Percentiles rank a stretch among this genome's conserved stretches.
These are phyloP conservation scores for Dichetophora obliterata DNA, from an alignment of 2,888 invertebrate genomes.

Conservation along the genomic window DNA sequence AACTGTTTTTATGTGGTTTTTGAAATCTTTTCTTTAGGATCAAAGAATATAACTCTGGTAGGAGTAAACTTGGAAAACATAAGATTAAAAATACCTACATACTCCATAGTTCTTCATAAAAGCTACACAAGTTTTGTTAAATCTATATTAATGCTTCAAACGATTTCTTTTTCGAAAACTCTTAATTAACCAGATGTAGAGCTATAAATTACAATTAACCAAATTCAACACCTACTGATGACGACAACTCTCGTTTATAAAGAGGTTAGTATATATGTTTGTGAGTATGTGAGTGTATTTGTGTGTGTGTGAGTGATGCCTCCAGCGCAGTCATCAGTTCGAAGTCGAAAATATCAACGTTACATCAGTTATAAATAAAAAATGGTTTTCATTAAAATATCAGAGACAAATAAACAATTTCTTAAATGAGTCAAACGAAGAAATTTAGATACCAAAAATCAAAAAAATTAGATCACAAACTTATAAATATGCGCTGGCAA, in stretches of 20 bases:
- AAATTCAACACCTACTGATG: conserved; percentile 52
- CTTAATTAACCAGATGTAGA: conserved; percentile 6
- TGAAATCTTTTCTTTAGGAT: too few species aligned
- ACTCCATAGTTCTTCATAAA: too few species aligned
- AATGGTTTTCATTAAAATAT: conserved; percentile 34
- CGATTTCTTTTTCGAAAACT: conserved; percentile 20
- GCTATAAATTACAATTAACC: conserved; percentile 54
- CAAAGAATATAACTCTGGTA: too few species aligned
- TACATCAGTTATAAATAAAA: conserved; percentile 36
- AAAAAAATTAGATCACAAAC: conserved; percentile 52
- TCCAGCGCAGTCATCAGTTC: conserved; percentile 43
- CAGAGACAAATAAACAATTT: background rate
- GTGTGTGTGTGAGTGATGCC: background rate
- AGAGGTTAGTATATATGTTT: background rate
- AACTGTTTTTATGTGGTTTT: too few species aligned
- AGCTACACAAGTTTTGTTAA: background rate
- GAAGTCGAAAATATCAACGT: conserved; percentile 19
- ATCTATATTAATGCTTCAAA: background rate
- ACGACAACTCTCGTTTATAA: conserved; percentile 2
- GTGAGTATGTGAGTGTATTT: too few species aligned
- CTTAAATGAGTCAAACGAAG: conserved; percentile 9
- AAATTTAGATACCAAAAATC: conserved; percentile 9
- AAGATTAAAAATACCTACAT: too few species aligned
- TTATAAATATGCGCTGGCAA: conserved; percentile 56
- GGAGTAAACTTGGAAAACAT: too few species aligned